Conservation (phyloP, 2,888 invertebrate genomes). For the Drosophila planitibia region DNA sequence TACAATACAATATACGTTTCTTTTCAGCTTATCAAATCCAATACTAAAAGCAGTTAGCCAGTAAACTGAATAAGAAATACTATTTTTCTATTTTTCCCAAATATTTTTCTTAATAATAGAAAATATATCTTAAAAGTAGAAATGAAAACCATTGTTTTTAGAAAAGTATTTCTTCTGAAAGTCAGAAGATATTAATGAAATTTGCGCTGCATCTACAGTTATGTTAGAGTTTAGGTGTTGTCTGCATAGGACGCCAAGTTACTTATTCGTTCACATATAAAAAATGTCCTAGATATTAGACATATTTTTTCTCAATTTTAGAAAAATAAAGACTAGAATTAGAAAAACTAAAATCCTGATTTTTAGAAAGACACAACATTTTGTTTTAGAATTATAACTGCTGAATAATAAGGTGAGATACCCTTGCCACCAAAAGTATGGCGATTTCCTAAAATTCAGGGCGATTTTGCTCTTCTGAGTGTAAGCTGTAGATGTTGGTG, state of each 20-base stretch:
- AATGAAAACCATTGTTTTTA: neutral
- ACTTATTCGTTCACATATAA: neutral
- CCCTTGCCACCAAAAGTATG: neutral
- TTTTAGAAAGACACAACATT: neutral
- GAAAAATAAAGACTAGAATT: neutral
- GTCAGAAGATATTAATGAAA: neutral
- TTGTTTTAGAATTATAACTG: neutral
- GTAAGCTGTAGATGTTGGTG: constrained; percentile 37
- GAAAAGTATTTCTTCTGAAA: too few relatives aligned
- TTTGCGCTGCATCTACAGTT: neutral
- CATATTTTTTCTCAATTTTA: neutral
- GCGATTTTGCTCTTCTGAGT: constrained; percentile 27
- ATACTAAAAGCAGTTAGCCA: neutral
- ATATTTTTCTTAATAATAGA: neutral
- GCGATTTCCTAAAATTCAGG: neutral
- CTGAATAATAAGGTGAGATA: neutral
- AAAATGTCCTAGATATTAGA: neutral
- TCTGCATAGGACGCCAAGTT: neutral
- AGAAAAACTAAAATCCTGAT: neutral
- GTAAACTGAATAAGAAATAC: neutral
- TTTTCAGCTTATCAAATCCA: neutral
- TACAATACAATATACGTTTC: neutral
- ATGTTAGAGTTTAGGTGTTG: neutral
- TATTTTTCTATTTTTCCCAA: neutral
- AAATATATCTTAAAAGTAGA: neutral